Evolutionary conservation across 2,797 vertebrate species (phyloP).

Genomic region (Brachymystax lenok): DNA sequence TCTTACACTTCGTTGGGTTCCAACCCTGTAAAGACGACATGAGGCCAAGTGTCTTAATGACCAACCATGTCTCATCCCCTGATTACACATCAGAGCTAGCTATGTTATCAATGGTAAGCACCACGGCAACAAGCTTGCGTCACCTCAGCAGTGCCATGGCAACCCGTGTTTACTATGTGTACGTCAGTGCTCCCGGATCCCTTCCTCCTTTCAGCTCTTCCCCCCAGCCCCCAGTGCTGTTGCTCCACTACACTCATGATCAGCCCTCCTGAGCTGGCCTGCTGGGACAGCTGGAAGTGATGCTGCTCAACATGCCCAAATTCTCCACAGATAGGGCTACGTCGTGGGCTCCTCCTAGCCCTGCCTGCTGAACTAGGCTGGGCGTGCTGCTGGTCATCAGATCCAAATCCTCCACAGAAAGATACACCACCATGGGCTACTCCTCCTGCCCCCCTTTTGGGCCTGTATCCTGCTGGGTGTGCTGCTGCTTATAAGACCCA

Average conservation of each 20-base stretch:
- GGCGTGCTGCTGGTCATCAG: too few species aligned
- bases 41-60: conserved; percentile 28
- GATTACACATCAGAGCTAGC: conserved; percentile 1
- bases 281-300: not conserved
- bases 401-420: not conserved
- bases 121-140: not conserved
- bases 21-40: conserved; percentile 34
- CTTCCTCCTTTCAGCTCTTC: not conserved
- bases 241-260: not conserved
- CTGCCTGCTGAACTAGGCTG: too few species aligned
- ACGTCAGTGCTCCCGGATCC: conserved; percentile 20
- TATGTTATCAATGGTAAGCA: too few species aligned
- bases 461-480: not conserved
- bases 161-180: conserved; percentile 33
- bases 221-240: not conserved
- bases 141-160: not conserved
- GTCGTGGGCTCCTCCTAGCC: too few species aligned
- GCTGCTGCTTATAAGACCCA: too few species aligned
- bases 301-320: not conserved
- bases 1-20: conserved; percentile 38
- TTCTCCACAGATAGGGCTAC: not conserved
- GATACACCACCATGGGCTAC: not conserved
- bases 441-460: not conserved
- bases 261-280: not conserved
- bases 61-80: conserved; percentile 24